Evolutionary conservation across 2,888 invertebrate genomes (phyloP).

Genomic region (Amblyjoppa proteus): DNA sequence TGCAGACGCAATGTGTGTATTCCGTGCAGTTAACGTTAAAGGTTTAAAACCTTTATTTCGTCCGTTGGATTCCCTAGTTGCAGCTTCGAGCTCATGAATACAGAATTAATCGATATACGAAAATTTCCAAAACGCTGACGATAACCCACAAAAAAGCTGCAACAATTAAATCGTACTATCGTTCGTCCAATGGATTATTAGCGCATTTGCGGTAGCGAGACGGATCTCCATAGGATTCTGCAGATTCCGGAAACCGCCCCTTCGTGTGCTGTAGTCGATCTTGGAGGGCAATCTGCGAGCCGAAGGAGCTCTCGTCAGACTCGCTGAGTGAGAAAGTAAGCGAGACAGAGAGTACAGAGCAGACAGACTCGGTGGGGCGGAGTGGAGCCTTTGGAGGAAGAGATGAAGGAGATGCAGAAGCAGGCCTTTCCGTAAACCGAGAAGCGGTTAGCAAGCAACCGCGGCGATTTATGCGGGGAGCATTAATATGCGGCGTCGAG

Average conservation of each 20-base stretch:
- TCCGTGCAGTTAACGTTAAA: too few relatives aligned
- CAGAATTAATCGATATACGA: too few relatives aligned
- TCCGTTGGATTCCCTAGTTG: too few relatives aligned
- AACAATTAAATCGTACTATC: too few relatives aligned
- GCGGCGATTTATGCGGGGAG: conserved; percentile 68
- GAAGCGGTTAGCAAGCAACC: conserved; percentile 66
- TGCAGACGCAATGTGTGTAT: too few relatives aligned
- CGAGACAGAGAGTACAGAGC: background rate
- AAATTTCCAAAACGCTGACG: too few relatives aligned
- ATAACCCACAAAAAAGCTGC: too few relatives aligned
- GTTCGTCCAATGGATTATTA: conserved; percentile 32
- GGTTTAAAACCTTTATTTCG: too few relatives aligned
- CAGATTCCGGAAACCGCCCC: conserved; percentile 40
- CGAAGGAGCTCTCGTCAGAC: conserved; percentile 17
- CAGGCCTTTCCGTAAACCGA: conserved; percentile 53
- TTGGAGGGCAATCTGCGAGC: conserved; percentile 13
- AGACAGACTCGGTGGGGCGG: background rate
- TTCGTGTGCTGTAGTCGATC: conserved; percentile 24
- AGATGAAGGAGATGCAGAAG: conserved; percentile 35
- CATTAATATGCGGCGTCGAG: conserved; percentile 73
- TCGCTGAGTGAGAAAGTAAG: conserved; percentile 4
- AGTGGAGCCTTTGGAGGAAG: conserved; percentile 10
- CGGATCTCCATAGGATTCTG: conserved; percentile 61
- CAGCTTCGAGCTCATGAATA: too few relatives aligned
- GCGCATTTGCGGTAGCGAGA: conserved; percentile 61